phyloP scores from a whole-genome alignment of 2,113 vertebrate genomes.

The Tiliqua scincoides region DNA sequence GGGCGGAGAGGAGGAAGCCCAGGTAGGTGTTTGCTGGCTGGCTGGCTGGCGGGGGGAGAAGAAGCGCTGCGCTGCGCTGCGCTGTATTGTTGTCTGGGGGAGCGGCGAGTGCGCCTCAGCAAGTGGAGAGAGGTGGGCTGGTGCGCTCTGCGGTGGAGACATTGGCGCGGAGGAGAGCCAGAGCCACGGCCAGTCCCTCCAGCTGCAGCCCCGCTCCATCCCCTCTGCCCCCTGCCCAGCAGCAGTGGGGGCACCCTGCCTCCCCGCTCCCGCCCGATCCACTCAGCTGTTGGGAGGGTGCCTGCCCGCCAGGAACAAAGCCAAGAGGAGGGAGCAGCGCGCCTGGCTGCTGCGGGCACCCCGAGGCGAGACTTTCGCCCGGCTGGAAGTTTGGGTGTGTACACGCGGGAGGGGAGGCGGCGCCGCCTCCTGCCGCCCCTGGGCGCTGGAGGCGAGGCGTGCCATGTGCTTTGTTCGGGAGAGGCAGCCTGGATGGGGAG shows the following conservation, averaged over 20 bases:
- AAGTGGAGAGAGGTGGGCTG: not conserved
- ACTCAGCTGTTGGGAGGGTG: not conserved
- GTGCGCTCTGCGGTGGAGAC: not conserved
- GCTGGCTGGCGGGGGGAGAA: not conserved
- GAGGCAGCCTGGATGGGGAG: too few relatives aligned
- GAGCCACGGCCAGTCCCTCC: too few relatives aligned
- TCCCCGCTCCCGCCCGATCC: not conserved
- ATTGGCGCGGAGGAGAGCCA: too few relatives aligned
- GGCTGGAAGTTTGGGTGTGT: not conserved
- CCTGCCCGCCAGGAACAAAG: not conserved
- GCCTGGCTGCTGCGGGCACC: not conserved
- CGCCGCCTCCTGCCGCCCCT: not conserved
- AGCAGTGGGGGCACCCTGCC: not conserved
- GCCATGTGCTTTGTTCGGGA: constrained; percentile 18
- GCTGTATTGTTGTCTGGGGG: not conserved
- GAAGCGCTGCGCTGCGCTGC: too few relatives aligned
- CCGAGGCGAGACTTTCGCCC: not conserved
- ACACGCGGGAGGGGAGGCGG: not conserved
- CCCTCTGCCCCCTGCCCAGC: not conserved
- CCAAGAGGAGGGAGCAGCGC: not conserved
- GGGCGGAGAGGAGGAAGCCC: not conserved
- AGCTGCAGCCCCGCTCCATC: too few relatives aligned
- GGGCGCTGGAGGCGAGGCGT: too few relatives aligned
- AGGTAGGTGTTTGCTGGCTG: not conserved
- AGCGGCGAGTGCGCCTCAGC: not conserved